phyloP scores from a whole-genome alignment of 2,888 invertebrate species.

The Chrysina gloriosa region DNA sequence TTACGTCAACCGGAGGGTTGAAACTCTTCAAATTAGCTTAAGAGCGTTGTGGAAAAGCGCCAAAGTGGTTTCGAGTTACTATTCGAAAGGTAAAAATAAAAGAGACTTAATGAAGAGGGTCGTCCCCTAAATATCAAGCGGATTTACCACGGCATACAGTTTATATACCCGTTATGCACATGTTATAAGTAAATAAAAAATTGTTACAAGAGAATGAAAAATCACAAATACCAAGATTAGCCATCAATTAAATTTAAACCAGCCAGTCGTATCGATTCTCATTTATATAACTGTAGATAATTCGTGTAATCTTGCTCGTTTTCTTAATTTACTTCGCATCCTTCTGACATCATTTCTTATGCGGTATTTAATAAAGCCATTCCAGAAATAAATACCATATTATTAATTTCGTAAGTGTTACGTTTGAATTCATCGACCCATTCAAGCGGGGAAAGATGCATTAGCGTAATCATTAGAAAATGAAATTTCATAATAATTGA shows the following conservation, averaged over 20 bases:
- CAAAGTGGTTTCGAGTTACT: neutral
- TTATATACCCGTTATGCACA: too few relatives aligned
- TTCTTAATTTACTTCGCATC: neutral
- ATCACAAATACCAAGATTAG: too few relatives aligned
- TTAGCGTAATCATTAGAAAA: neutral
- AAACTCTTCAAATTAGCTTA: constrained; percentile 19
- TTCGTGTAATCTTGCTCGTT: too few relatives aligned
- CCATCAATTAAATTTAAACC: too few relatives aligned
- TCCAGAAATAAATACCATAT: neutral
- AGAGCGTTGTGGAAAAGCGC: constrained; percentile 16
- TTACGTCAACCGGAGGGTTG: constrained; percentile 15
- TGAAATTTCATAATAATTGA: neutral
- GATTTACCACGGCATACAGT: neutral
- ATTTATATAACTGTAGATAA: neutral
- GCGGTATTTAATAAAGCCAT: neutral
- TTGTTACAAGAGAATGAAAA: too few relatives aligned
- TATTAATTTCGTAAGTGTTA: neutral
- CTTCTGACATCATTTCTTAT: neutral
- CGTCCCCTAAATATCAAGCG: neutral
- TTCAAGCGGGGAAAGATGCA: neutral
- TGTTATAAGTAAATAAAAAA: too few relatives aligned
- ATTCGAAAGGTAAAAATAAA: neutral
- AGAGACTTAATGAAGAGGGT: neutral
- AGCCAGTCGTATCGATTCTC: too few relatives aligned
- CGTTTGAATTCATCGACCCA: neutral